These are phyloP conservation scores for Halichoerus grypus DNA, from an alignment of 2,113 vertebrate genomes.

Conservation along the genomic window DNA sequence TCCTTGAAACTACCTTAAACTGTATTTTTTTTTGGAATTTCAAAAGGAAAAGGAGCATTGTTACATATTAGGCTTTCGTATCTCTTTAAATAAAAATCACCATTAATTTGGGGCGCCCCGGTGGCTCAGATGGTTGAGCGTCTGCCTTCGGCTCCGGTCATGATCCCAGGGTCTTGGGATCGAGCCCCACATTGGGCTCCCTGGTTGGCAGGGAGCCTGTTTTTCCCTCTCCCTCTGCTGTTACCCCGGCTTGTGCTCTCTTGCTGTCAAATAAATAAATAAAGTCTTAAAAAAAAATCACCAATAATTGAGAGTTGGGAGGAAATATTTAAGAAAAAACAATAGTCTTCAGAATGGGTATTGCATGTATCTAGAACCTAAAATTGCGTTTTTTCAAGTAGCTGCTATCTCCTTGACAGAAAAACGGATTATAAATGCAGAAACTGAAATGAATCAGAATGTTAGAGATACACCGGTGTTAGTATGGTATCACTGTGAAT, in stretches of 20 bases:
- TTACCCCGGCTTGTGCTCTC: too few species aligned
- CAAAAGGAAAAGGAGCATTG: neutral
- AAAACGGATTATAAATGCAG: neutral
- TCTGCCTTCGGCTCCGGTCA: too few species aligned
- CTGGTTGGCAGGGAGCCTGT: too few species aligned
- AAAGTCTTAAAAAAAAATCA: neutral
- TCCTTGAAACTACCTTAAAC: neutral
- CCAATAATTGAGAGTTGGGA: neutral
- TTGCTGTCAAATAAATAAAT: too few species aligned
- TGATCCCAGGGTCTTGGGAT: too few species aligned
- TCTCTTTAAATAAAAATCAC: neutral
- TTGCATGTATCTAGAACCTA: neutral
- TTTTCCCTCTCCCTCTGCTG: too few species aligned
- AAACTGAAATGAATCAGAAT: neutral
- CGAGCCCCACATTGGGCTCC: too few species aligned
- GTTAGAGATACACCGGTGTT: neutral
- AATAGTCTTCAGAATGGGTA: neutral
- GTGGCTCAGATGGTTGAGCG: too few species aligned
- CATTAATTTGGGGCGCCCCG: neutral
- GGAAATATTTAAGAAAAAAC: neutral
- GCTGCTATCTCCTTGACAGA: neutral
- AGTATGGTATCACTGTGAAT: neutral
- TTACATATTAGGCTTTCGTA: neutral
- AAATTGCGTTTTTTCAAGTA: neutral
- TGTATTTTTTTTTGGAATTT: neutral